Conservation (phyloP, 2,888 invertebrate genomes). For the Mellilla xanthometata region DNA sequence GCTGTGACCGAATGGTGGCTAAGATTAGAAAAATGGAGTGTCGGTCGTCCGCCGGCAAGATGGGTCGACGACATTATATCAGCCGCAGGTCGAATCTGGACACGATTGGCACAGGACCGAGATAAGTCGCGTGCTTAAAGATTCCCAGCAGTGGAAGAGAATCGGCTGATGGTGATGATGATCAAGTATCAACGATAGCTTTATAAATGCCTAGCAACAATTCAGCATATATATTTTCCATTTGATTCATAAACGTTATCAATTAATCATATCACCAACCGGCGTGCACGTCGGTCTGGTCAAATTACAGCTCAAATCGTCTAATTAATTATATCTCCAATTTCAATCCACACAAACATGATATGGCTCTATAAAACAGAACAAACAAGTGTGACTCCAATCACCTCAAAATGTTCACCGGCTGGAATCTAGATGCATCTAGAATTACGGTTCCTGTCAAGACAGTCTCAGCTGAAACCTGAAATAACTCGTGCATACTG, state of each 20-base stretch:
- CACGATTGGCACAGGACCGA: no score
- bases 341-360: slow-evolving; percentile 6
- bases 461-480: neutral
- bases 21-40: no score
- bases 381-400: neutral
- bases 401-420: neutral
- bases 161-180: no score
- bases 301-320: slow-evolving; percentile 8
- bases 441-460: neutral
- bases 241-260: neutral
- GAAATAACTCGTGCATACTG: no score
- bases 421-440: neutral
- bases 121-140: no score
- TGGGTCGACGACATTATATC: no score
- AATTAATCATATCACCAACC: slow-evolving; percentile 14
- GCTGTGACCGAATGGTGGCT: no score
- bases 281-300: neutral
- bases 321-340: slow-evolving; percentile 13
- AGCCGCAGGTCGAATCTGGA: no score
- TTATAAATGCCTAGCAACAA: slow-evolving; percentile 11
- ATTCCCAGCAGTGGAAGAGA: no score
- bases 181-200: no score
- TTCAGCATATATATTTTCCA: neutral
- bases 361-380: slow-evolving; percentile 5
- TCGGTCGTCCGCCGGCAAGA: no score